phyloP scores from a whole-genome alignment of 30 jellyfish, hydroid and myxozoan species.

The Kudoa iwatai region DNA sequence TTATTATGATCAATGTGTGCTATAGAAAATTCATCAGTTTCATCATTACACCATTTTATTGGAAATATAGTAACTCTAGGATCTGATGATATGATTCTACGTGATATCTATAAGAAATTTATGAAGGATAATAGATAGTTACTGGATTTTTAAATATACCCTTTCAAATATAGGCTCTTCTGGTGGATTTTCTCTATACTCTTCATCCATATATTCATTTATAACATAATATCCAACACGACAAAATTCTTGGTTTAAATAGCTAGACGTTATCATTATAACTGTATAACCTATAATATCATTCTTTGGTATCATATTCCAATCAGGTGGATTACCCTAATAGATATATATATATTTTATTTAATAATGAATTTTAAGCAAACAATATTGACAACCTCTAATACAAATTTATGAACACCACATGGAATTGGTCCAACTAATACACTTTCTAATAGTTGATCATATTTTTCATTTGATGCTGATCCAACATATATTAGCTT shows the following conservation, averaged over 20 bases:
- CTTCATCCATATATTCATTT: slow-evolving; percentile 60
- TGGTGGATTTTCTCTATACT: slow-evolving; percentile 67
- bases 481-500: slow-evolving; percentile 78
- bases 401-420: slow-evolving; percentile 77
- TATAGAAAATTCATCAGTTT: too few species aligned
- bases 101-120: slow-evolving; percentile 21
- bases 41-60: too few species aligned
- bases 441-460: slow-evolving; percentile 72
- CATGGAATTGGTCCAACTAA: slow-evolving; percentile 82
- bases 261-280: slow-evolving; percentile 48
- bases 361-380: too few species aligned
- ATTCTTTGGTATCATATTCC: slow-evolving; percentile 34
- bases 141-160: too few species aligned
- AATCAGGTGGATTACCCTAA: slow-evolving; percentile 76
- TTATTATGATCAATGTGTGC: too few species aligned
- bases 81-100: slow-evolving; percentile 42
- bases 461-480: slow-evolving; percentile 53
- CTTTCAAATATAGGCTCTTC: slow-evolving; percentile 35
- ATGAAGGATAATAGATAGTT: too few species aligned
- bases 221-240: slow-evolving; percentile 78
- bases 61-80: too few species aligned
- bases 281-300: slow-evolving; percentile 96
- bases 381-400: slow-evolving; percentile 6
- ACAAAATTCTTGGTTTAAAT: slow-evolving; percentile 42
- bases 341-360: too few species aligned